A percentile compares a stretch with the other conserved stretches of the same genome.
phyloP scores from a whole-genome alignment of 2,888 invertebrate species.

The Erynnis tages region DNA sequence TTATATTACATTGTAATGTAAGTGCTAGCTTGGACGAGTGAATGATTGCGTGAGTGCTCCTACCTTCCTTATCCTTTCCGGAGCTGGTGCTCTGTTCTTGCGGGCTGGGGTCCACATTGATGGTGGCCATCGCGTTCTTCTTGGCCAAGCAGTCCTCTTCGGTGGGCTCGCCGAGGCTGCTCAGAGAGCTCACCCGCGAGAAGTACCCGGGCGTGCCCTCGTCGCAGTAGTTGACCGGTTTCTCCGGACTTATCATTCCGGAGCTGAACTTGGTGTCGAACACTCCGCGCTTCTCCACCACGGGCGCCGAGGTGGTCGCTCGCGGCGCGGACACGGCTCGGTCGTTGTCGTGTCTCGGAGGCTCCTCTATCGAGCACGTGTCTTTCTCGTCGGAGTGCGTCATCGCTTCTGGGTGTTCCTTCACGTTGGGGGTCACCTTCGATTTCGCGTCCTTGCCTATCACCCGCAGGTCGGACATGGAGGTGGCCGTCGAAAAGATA shows the following conservation, averaged over 20 bases:
- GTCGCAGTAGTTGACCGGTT: slow-evolving; percentile 91
- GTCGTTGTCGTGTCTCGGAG: slow-evolving; percentile 71
- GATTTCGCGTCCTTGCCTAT: slow-evolving; percentile 70
- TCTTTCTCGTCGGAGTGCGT: slow-evolving; percentile 76
- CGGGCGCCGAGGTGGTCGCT: slow-evolving; percentile 42
- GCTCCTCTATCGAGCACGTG: slow-evolving; percentile 74
- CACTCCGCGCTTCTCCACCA: slow-evolving; percentile 54
- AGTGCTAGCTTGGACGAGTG: background rate
- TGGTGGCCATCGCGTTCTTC: slow-evolving; percentile 71
- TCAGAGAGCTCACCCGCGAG: slow-evolving; percentile 84
- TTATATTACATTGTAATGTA: background rate
- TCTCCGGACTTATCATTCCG: slow-evolving; percentile 88
- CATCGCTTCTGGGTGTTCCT: slow-evolving; percentile 72
- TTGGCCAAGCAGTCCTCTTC: slow-evolving; percentile 70
- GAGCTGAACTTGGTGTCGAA: slow-evolving; percentile 83
- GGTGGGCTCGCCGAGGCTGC: slow-evolving; percentile 80
- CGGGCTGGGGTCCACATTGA: slow-evolving; percentile 53
- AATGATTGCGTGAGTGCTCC: slow-evolving; percentile 18
- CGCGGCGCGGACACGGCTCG: slow-evolving; percentile 60
- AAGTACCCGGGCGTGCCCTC: slow-evolving; percentile 93
- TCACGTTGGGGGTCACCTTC: slow-evolving; percentile 53
- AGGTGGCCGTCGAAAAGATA: slow-evolving; percentile 94
- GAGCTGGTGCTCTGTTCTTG: slow-evolving; percentile 56
- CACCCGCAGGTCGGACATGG: slow-evolving; percentile 90
- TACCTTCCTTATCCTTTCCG: slow-evolving; percentile 74